Evolutionary conservation across 2,888 invertebrate genomes (phyloP).

Genomic region (Incurvaria masculella): DNA sequence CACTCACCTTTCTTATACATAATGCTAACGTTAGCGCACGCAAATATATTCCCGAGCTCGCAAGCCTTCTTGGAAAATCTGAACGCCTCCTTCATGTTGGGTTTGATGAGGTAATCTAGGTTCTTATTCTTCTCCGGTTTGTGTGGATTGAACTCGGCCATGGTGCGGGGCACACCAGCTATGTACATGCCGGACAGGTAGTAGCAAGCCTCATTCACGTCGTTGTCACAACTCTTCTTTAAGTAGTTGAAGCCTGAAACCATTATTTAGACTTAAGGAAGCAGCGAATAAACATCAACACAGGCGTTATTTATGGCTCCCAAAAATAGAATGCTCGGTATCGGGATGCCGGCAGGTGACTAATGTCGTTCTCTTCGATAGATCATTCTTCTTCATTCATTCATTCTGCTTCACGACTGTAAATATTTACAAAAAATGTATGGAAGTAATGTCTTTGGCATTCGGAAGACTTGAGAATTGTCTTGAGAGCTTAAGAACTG

Average conservation of each 20-base stretch:
- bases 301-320: no score
- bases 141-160: conserved; percentile 42
- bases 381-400: no score
- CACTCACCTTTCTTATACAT: conserved; percentile 63
- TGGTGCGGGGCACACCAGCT: conserved; percentile 63
- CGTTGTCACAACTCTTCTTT: conserved; percentile 57
- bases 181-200: conserved; percentile 78
- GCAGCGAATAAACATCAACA: no score
- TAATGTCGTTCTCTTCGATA: no score
- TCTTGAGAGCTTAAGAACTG: no score
- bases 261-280: no score
- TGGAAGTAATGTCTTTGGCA: no score
- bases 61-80: conserved; percentile 76
- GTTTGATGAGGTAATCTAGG: conserved; percentile 54
- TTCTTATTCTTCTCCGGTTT: conserved; percentile 36
- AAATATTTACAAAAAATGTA: no score
- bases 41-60: conserved; percentile 78
- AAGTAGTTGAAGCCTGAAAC: conserved; percentile 61
- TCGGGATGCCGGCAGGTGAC: no score
- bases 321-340: no score
- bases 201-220: conserved; percentile 72
- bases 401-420: no score
- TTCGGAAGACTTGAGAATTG: no score
- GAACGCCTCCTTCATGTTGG: conserved; percentile 76
- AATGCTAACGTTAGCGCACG: conserved; percentile 86